Evolutionary conservation across 2,888 invertebrate genomes (phyloP).

Genomic region (Conomelus anceps): DNA sequence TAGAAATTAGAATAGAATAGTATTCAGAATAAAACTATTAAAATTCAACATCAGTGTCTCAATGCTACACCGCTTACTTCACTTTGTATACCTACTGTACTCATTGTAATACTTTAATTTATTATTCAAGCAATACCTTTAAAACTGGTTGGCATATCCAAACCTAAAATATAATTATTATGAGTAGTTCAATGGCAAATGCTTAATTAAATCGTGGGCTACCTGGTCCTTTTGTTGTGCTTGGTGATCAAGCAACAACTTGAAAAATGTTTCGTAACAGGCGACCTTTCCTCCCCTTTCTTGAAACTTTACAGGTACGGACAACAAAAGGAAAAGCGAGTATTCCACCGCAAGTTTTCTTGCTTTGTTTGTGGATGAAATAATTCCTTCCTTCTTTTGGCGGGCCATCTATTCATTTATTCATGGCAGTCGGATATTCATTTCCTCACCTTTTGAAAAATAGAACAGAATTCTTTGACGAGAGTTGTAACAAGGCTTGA

Average conservation of each 20-base stretch:
- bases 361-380: not conserved
- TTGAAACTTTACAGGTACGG: not conserved
- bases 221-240: not conserved
- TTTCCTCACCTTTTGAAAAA: not conserved
- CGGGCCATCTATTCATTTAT: not conserved
- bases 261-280: not conserved
- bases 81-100: too few species aligned
- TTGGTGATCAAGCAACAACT: not conserved
- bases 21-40: too few species aligned
- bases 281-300: not conserved
- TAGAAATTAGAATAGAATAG: too few species aligned
- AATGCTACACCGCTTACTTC: too few species aligned
- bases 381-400: not conserved
- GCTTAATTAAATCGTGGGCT: not conserved
- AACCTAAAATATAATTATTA: too few species aligned
- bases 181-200: too few species aligned
- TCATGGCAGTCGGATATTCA: not conserved
- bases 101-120: too few species aligned
- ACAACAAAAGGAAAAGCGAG: not conserved
- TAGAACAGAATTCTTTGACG: not conserved
- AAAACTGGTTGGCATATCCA: too few species aligned
- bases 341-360: too few species aligned
- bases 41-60: too few species aligned
- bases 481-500: not conserved
- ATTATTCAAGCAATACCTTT: too few species aligned